Conservation (phyloP, 2,797 vertebrate species). For the Gorsachius magnificus region DNA sequence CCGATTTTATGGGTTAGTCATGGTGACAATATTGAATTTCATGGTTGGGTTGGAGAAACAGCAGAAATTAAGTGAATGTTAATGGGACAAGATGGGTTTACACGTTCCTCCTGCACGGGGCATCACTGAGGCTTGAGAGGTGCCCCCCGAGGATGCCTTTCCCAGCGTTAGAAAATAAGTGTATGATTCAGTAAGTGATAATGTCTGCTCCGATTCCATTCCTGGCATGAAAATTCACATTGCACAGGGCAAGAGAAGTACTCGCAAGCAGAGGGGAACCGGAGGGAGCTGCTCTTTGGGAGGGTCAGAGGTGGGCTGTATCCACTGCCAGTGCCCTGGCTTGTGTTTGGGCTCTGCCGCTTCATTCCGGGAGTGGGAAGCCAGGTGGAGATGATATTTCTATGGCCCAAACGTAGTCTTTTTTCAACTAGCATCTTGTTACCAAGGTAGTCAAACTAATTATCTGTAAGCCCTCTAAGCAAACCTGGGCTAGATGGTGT, state of each 20-base stretch:
- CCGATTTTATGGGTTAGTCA: conserved; percentile 18
- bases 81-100: background rate
- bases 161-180: background rate
- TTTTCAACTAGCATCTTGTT: background rate
- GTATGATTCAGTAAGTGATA: background rate
- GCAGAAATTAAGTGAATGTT: background rate
- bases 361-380: background rate
- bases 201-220: background rate
- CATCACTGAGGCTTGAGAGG: accelerated
- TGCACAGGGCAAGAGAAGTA: background rate
- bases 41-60: background rate
- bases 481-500: background rate
- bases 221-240: background rate
- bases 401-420: accelerated
- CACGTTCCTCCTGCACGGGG: accelerated
- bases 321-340: background rate
- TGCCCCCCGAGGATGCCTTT: background rate
- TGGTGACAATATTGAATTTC: conserved; percentile 12
- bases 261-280: background rate
- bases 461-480: background rate
- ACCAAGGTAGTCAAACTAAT: background rate
- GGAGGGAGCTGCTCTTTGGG: accelerated
- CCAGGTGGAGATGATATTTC: background rate
- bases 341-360: background rate
- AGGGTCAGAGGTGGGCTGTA: background rate